Evolutionary conservation across 2,888 invertebrate genomes (phyloP), one percentile per base, ranked within the genome.

Genomic region (Aporophyla lueneburgensis): DNA sequence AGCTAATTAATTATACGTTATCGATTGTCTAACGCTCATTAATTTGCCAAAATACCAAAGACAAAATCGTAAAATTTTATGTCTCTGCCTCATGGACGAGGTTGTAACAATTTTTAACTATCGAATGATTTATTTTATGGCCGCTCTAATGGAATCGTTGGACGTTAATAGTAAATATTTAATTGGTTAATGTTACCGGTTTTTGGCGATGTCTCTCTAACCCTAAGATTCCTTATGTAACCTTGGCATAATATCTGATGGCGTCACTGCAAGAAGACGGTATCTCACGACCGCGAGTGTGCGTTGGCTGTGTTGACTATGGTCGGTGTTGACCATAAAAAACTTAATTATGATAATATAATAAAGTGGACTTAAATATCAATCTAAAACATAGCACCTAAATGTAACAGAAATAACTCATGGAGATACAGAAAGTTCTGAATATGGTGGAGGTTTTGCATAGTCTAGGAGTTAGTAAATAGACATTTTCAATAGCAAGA

Each of bases 61-160:
- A 91, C 89, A 88, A 90, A 92, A 91, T 93, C 93, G 89, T 92
- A 89, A 93, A 94, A 91, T 90, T 91, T 93, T 87, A 93, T 92
- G 89, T 91, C 82, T 76, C 84, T 86, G 84, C 86, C 85, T 89
- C 90, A 88, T 87, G 87, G 91, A 89, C 89, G 87, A 91, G 90
- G 89, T 87, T 89, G 88, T 89, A 89, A 91, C 88, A 90, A 91
- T 93, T 91, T 91, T 91, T 91, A 92, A 93, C 89, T 91, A 91
- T 91, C 89, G 83, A 87, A 89, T 92, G 93, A 93, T 91, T 93
- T 93, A 93, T 92, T 89, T 91, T 92, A 93, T 91, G 85, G 79
- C 81, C 87, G 88, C 81, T 91, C 91, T 93, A 93, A 93, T 91
- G 92, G 90, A 87, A 86, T 85, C 85, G 87, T 83, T 88, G 87